These are phyloP conservation scores for Myiozetetes cayanensis DNA, from an alignment of 2,113 vertebrate genomes.

Conservation along the genomic window DNA sequence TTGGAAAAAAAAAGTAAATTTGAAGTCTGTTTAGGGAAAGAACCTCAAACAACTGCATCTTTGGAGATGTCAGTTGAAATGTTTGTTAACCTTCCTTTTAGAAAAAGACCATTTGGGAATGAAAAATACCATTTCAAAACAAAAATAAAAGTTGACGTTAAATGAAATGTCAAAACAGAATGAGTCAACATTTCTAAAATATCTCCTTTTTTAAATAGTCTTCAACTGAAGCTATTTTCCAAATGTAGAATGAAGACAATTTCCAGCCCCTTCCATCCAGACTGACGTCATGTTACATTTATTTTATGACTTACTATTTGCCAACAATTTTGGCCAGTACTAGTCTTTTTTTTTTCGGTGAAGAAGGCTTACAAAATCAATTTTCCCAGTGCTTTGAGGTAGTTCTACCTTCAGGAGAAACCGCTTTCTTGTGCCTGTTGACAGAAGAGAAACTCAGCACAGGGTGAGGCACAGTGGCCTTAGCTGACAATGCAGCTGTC, in stretches of 20 bases:
- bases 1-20: background rate
- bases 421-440: rapidly evolving
- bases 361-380: background rate
- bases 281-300: background rate
- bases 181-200: constrained; percentile 54
- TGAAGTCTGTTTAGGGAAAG: background rate
- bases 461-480: background rate
- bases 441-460: background rate
- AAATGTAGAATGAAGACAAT: background rate
- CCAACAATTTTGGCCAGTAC: background rate
- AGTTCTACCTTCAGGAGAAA: background rate
- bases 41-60: background rate
- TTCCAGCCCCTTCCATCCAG: background rate
- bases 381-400: background rate
- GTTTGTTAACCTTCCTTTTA: constrained; percentile 31
- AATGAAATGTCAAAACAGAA: constrained; percentile 55
- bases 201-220: constrained; percentile 1
- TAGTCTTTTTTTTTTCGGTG: background rate
- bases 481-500: rapidly evolving
- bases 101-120: constrained; percentile 7
- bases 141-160: constrained; percentile 55
- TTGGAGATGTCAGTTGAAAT: constrained; percentile 2
- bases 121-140: constrained; percentile 43
- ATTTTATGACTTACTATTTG: background rate
- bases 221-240: constrained; percentile 11